Conservation (phyloP, 2,888 invertebrate species). For the Mesorhabditis spiculigera region DNA sequence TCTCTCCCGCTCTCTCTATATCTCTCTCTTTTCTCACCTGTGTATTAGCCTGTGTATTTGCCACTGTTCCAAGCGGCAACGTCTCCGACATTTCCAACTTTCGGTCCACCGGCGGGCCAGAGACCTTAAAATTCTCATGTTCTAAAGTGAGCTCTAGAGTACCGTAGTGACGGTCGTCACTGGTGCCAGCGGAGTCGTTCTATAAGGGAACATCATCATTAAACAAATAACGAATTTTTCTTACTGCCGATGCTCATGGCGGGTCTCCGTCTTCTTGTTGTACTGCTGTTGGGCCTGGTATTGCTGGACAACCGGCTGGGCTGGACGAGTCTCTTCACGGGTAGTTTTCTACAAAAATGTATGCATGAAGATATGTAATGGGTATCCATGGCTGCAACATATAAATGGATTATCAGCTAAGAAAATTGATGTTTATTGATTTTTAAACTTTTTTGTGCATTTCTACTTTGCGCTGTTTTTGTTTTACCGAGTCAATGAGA, state of each 20-base stretch:
- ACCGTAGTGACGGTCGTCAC: neutral
- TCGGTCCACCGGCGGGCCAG: neutral
- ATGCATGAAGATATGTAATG: too few relatives aligned
- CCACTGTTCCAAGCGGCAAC: constrained; percentile 39
- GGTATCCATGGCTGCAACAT: too few relatives aligned
- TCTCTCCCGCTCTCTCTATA: neutral
- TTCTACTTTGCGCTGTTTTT: neutral
- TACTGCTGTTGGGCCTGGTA: constrained; percentile 25
- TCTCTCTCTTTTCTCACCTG: constrained; percentile 19
- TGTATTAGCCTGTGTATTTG: constrained; percentile 47
- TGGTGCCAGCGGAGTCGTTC: neutral
- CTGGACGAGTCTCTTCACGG: constrained; percentile 36
- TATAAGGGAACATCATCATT: too few relatives aligned
- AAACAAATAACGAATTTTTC: too few relatives aligned
- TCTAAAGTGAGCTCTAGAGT: too few relatives aligned
- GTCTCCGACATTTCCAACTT: constrained; percentile 40
- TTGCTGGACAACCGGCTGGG: constrained; percentile 33
- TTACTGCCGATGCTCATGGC: constrained; percentile 7
- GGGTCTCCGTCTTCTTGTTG: constrained; percentile 40
- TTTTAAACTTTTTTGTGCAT: too few relatives aligned
- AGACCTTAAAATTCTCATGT: too few relatives aligned
- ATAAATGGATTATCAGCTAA: too few relatives aligned
- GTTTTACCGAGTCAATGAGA: neutral
- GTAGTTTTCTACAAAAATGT: constrained; percentile 32
- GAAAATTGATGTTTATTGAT: too few relatives aligned